Evolutionary conservation across 2,797 vertebrate genomes (phyloP).

Genomic region (Balearica regulorum): DNA sequence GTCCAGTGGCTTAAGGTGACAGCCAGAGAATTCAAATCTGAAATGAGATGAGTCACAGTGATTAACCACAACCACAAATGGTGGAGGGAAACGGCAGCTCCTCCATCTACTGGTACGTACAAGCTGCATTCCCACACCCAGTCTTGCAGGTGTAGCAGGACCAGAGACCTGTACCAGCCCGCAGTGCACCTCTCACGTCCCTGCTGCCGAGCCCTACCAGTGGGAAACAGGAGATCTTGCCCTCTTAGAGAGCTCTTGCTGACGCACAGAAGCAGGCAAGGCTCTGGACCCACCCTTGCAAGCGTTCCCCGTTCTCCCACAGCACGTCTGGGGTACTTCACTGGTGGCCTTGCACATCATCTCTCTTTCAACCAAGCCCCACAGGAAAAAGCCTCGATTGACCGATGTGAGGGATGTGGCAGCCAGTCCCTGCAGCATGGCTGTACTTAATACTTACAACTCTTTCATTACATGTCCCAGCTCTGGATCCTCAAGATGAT

Average conservation of each 20-base stretch:
- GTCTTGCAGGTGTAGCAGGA: rapidly evolving
- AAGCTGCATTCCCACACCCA: neutral
- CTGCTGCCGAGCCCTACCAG: neutral
- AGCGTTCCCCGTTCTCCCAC: rapidly evolving
- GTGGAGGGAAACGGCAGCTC: neutral
- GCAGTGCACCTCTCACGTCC: neutral
- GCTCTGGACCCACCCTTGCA: neutral
- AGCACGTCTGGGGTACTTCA: neutral
- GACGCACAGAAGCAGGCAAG: neutral
- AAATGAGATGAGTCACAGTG: neutral
- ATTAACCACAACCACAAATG: neutral
- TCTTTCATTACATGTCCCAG: neutral
- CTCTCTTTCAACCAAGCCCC: neutral
- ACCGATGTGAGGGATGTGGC: rapidly evolving
- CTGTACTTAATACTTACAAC: neutral
- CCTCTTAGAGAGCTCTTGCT: neutral
- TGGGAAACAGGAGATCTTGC: neutral
- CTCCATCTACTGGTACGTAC: rapidly evolving
- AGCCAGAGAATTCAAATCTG: neutral
- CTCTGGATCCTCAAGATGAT: neutral
- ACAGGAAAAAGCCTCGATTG: neutral
- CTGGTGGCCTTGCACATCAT: neutral
- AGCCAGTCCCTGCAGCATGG: neutral
- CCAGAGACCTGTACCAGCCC: neutral
- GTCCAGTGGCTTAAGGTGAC: neutral